A percentile compares a stretch with the other conserved stretches of the same genome.
These are phyloP conservation scores for Eupsittula cactorum DNA, from an alignment of 2,113 vertebrate species.

Conservation along the genomic window DNA sequence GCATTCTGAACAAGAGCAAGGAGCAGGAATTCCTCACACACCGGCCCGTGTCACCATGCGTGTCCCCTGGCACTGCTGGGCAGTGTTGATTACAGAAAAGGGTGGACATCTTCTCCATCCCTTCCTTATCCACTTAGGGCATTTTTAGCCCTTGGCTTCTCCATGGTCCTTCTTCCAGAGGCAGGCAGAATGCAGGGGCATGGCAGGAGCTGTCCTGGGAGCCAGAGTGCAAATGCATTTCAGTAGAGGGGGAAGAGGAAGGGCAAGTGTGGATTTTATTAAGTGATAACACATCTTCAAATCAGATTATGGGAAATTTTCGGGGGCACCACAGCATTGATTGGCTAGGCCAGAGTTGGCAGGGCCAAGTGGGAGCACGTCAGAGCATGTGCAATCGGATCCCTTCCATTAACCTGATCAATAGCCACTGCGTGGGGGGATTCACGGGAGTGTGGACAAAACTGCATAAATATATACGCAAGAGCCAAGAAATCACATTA, in stretches of 20 bases:
- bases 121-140: background rate
- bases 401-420: constrained; percentile 95
- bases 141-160: background rate
- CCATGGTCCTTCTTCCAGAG: background rate
- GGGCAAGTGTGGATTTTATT: constrained; percentile 72
- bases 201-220: background rate
- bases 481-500: constrained; percentile 95
- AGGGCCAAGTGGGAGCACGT: constrained; percentile 85
- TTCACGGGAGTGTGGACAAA: constrained; percentile 87
- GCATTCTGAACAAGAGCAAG: background rate
- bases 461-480: constrained; percentile 91
- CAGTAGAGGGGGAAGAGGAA: constrained; percentile 55
- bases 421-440: constrained; percentile 76
- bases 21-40: background rate
- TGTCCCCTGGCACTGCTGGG: background rate
- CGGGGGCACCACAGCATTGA: constrained; percentile 87
- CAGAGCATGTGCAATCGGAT: constrained; percentile 92
- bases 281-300: constrained; percentile 71
- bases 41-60: accelerated
- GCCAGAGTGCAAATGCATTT: constrained; percentile 39
- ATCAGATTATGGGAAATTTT: constrained; percentile 84
- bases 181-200: background rate
- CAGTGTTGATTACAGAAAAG: background rate
- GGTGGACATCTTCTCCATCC: background rate
- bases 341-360: constrained; percentile 86